Percentiles rank a stretch among this genome's conserved stretches.
Evolutionary conservation across 1,140 invertebrate genomes (phyloP).

Genomic region (Drosophila melanogaster): Release_6_plus_ISO1_MT NT_037436.4:1088001-1088500

Average conservation of each 20-base stretch:
- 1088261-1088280: too few relatives aligned
- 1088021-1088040: slow-evolving; percentile 17
- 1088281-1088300: too few relatives aligned
- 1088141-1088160: slow-evolving; percentile 16
- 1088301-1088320: too few relatives aligned
- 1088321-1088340: too few relatives aligned
- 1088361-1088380: slow-evolving; percentile 33
- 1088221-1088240: too few relatives aligned
- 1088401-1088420: slow-evolving; percentile 23
- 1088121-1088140: slow-evolving; percentile 34
- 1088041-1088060: slow-evolving; percentile 75
- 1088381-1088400: slow-evolving; percentile 29
- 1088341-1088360: not conserved
- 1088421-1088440: slow-evolving; percentile 69
- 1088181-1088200: slow-evolving; percentile 8
- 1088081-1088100: slow-evolving; percentile 80
- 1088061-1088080: slow-evolving; percentile 82
- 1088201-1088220: not conserved
- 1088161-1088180: slow-evolving; percentile 4
- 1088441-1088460: slow-evolving; percentile 79
- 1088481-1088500: slow-evolving; percentile 32
- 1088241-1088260: too few relatives aligned
- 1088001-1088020: slow-evolving; percentile 79
- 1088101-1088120: slow-evolving; percentile 36
- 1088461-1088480: slow-evolving; percentile 50